Base-by-base conservation (phyloP, 1,140 invertebrate genomes). In the Laupala kohalensis region DNA sequence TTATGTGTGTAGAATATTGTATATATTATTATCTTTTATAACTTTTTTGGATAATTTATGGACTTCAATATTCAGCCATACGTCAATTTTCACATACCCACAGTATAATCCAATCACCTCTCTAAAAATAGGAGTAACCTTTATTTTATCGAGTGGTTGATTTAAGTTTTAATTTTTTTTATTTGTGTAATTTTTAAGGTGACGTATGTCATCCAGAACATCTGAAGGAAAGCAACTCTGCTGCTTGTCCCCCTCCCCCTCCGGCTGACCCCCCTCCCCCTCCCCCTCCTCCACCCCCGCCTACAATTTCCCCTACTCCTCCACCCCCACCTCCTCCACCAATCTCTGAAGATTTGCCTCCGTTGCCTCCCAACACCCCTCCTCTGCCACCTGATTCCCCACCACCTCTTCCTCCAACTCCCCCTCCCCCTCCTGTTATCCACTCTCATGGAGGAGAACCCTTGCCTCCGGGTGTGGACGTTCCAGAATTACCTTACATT, bases 391-490 rank as follows among this genome's bases (percentile, higher is more conserved):
- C 66, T 13, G 24, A 29, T 15, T 27, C 71, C 5, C 67, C 67
- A 12, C 67, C 71, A 12, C 67, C 71, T 23, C 25, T 64, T 64
- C 84, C 83, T 66, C 77, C 78, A 29, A 77, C 79, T 6, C 79
- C 79, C 23, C 74, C 75, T n/a, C 27, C 69, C 13, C 73, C 74
- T 25, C 65, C 68, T 2, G 67, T 75, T 19, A 66, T 69, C 6
- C 73, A 71, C 25, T 23, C 29, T 6, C 68, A 29, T 25, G 53
- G 65, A 67, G 73, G 70, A n/a, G 80, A 85, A 73, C 83, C 85
- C 25, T 71, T 84, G 19, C 83, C 85, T 26, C 83, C 83, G 9
- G 84, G 84, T 6, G 84, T 85, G 0, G 84, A 85, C 73, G 74
- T 80, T 63, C 75, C 80, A 4, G 82, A 83, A 65, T 75, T 80